Base-by-base conservation (phyloP, 2,113 vertebrate species). In the Rafetus swinhoei region DNA sequence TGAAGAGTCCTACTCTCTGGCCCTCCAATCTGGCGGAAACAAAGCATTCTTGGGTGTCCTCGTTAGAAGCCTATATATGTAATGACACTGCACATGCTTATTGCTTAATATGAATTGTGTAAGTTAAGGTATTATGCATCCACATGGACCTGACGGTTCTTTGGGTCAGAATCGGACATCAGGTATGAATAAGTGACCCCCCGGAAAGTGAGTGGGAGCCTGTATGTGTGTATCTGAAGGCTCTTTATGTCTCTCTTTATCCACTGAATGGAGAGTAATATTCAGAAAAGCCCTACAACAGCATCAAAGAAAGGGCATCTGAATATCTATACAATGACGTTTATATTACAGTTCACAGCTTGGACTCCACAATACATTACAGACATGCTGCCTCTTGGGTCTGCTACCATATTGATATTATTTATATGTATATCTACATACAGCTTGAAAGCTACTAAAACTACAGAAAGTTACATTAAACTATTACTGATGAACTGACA, bases 401-500 rank as follows among this genome's bases (percentile, higher is more conserved):
- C 82, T 90, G 79, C 32, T 84, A 87, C 81, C 32, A 79, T 62
- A 65, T 74, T 81, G 88, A 93, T 88, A 85, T 93, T 45, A 45
- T 45, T 45, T 45, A 45, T 6, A 45, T 45, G 45, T 45, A 45
- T 45, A 45, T 45, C 45, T 45, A 45, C 6, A 84, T 65, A 18
- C n/a, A 65, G 32, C 32, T 65, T n/a, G 62, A 93, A 93, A 93
- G 87, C 85, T 94, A 92, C 25, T 57, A 95, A 65, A 25, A 53
- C 84, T 13, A 54, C 57, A 90, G 88, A 91, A 32, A 32, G 35
- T 88, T 65, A 29, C 27, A 65, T 65, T 19, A 69, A 16, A 69
- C 62, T 32, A 65, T n/a, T 35, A n/a, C 16, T 35, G 32, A 72
- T 35, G n/a, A 9, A 92, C 32, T 84, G 81, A 95, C 62, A 93